Evolutionary conservation across 30 jellyfish, hydroid and myxozoan genomes (phyloP), one percentile per base, ranked within the genome.

Genomic region (Pelagia noctiluca): DNA sequence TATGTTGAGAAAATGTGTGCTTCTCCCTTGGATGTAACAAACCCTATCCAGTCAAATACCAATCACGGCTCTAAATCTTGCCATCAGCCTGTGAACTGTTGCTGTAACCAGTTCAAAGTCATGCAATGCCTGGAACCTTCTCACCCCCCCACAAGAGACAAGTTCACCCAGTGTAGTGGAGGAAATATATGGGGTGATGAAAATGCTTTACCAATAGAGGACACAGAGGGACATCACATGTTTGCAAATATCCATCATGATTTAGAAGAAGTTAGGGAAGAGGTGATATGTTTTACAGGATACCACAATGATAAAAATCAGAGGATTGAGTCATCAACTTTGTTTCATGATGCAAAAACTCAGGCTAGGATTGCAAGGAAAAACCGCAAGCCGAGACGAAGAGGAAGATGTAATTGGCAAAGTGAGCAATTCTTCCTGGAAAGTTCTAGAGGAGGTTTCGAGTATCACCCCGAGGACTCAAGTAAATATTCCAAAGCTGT

Each of bases 391-490:
- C 72, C 80, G 46, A 50, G 92, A 65, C 50, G 92, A 54, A 68
- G 92, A 52, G 79, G 92, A 23, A 52, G 92, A 34, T 71, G 92
- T 4, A 82, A 69, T 31, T 82, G 92, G 92, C 64, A 32, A 18
- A 2, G 10, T 68, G 92, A 61, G 65, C 42, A 30, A 35, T 82
- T 66, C 4, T 82, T 66, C 67, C 18, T 49, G 16, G 76, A 34
- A 2, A 52, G 21, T 19, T 52, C 68, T 2, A 52, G 68, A 52
- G 21, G 68, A 19, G 21, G 68, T 3, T 8, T 52, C 21, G 4
- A 52, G 4, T 52, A 4, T 52, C 30, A 10, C 21, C 68, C 68
- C 4, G 68, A 52, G 2, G 68, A 52, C 7, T 52, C 8, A 8
- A 42, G 57, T 42, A 16, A 42, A 42, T 16, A 42, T 42, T 5